Base-by-base conservation (phyloP, 2,888 invertebrate genomes). In the Atethmia centrago region DNA sequence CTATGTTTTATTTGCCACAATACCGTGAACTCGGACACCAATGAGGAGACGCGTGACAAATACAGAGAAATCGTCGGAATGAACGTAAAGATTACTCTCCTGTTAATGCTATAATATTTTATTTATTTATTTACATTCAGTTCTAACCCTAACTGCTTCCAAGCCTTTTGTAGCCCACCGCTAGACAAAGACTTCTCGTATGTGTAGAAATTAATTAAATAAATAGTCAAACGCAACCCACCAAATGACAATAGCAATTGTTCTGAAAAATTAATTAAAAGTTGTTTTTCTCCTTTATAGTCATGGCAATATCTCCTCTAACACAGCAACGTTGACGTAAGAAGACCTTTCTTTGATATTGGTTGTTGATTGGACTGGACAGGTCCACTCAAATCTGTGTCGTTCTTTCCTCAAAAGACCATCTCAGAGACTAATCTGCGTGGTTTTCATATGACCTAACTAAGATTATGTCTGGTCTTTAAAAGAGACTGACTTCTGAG, bases 1-100 rank as follows among this genome's bases (percentile, higher is more conserved):
- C 77, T 94, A 19, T 96, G 96, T 85, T 95, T 95, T 74, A 90
- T 96, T 78, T 96, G 96, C 80, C 94, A 94, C 77, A 94, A 92
- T 70, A 93, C 93, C 14, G 93, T 95, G 1, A 91, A 92, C 72
- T 84, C 89, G 2, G 93, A 93, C 67, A 94, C 93, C 1, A 92
- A 90, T 81, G 95, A 94, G 55, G 94, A 93, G 63, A 92, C 88
- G 0, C 89, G 95, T 3, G 95, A 95, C 76, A 95, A 94, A 90
- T 96, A 95, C 66, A 90, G 91, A 75, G 95, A 96, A 84, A 88
- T 95, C 16, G 90, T 95, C 16, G 95, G 95, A 19, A 92, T 95
- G 80, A 91, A 93, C 79, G 96, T 96, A 89, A 87, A 92, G 61
- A 79, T 21, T 16, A 1, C 0, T 14, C 8, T 63, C 10, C 2